Evolutionary conservation across 2,113 vertebrate genomes (phyloP), one percentile per base, ranked within the genome.

Genomic region (Sitta europaea): DNA sequence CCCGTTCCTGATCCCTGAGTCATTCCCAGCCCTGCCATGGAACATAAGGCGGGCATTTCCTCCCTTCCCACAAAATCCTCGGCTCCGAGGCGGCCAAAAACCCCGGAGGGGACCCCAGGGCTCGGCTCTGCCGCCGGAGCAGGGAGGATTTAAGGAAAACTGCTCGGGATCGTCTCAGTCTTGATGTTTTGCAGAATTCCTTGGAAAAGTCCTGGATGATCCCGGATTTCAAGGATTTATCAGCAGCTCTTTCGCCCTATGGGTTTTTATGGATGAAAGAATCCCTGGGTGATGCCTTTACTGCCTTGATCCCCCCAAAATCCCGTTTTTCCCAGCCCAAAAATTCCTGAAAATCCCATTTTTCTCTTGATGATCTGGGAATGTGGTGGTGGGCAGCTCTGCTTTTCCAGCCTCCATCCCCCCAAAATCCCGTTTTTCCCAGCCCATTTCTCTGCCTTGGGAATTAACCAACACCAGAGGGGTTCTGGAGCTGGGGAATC

Each of bases 211-310:
- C 20, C 9, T 7, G 47, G 77, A 7, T n/a, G 36, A 27, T 11
- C 36, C 20, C 12, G 78, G 28, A 14, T 57, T 86, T 85, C 20
- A 4, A 53, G 2, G 29, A 11, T 36, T 61, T n/a, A 10, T 16
- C 2, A 0, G 20, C 14, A 33, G 45, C 14, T 59, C 21, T 28
- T 58, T 42, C 25, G 16, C 4, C 27, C 11, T 5, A 0, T 4
- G 3, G 7, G 18, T 3, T 54, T 55, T 45, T 14, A 23, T 0
- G 9, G 81, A 12, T 47, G 17, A 12, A 50, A 0, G 2, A 3
- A 22, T 24, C 51, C 20, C n/a, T n/a, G n/a, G n/a, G n/a, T 10
- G 75, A 45, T 29, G 50, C 9, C 14, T 65, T 33, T 54, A 1
- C 42, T 42, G n/a, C 54, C 35, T 53, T 33, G 57, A 42, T 14